Base-by-base conservation (phyloP, 2,888 invertebrate genomes). In the Agonopterix arenella region DNA sequence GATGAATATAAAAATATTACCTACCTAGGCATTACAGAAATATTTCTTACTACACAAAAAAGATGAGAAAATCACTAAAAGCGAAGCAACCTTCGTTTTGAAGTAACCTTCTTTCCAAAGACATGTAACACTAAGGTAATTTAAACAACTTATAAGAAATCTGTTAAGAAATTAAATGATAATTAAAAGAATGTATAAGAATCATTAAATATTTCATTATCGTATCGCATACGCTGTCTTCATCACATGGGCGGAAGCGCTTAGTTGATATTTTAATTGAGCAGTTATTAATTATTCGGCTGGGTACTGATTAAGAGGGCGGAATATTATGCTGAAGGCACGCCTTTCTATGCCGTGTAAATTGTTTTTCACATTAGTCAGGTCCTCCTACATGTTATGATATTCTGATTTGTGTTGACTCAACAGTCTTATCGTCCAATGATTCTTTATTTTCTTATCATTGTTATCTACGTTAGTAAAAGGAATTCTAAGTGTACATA, bases 241-340 rank as follows among this genome's bases (percentile, higher is more conserved):
- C 68, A 74, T 76, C 73, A 73, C 58, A 75, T 71, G 72, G 71
- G 75, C 74, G 76, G 78, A 78, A 78, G 72, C 70, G 68, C 69
- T 75, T 76, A 73, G 77, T 78, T 78, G 80, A 83, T 85, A 77
- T 81, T 83, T 81, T 83, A 84, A 84, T 85, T 82, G 79, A 81
- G 75, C 76, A 76, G 80, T 80, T 82, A 83, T 84, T 85, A 84
- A 84, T 84, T 83, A 84, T 82, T 76, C 70, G 71, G 65, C 64
- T 70, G 74, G 69, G 76, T 77, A 73, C 78, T 79, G 74, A 80
- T 84, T 80, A 81, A 81, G 73, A 77, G 82, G 84, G 84, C 80
- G 82, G 80, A 77, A 79, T 81, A 79, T 80, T 77, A 68, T 66
- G 61, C 60, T 51, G 61, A 70, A 64, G 76, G 69, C 70, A 77